Evolutionary conservation across 2,797 vertebrate genomes (phyloP).

Genomic region (Rhynchonycteris naso): DNA sequence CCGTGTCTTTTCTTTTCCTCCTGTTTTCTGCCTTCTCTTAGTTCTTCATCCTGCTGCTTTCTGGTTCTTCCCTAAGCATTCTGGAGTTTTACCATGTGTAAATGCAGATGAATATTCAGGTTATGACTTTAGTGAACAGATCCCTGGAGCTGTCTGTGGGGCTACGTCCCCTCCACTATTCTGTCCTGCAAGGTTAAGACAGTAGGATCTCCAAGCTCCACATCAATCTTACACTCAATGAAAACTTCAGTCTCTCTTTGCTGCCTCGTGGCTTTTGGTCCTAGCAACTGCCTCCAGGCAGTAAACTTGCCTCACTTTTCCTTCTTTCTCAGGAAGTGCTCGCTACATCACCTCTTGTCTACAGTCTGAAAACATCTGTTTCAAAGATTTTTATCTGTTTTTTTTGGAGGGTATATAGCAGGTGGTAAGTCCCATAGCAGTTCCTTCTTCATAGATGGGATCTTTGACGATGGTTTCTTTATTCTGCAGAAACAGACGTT

Average conservation of each 20-base stretch:
- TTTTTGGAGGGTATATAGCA: not conserved
- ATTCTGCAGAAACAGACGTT: not conserved
- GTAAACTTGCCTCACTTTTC: not conserved
- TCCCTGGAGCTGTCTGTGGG: not conserved
- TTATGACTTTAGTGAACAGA: not conserved
- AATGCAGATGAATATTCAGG: not conserved
- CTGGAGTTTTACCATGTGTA: not conserved
- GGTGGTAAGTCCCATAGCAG: not conserved
- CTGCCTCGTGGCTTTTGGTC: not conserved
- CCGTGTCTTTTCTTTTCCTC: not conserved
- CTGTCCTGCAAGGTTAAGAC: not conserved
- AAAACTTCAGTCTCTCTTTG: not conserved
- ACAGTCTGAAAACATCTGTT: not conserved
- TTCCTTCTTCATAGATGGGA: not conserved
- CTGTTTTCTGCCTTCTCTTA: not conserved
- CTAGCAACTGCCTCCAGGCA: not conserved
- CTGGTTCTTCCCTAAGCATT: not conserved
- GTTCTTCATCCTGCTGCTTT: not conserved
- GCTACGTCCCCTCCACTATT: not conserved
- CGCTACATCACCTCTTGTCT: not conserved
- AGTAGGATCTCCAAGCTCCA: not conserved
- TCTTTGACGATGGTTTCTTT: not conserved
- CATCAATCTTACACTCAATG: not conserved
- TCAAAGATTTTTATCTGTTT: not conserved
- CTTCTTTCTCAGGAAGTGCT: not conserved